Conservation (phyloP, 2,888 invertebrate species). For the Apeira syringaria region DNA sequence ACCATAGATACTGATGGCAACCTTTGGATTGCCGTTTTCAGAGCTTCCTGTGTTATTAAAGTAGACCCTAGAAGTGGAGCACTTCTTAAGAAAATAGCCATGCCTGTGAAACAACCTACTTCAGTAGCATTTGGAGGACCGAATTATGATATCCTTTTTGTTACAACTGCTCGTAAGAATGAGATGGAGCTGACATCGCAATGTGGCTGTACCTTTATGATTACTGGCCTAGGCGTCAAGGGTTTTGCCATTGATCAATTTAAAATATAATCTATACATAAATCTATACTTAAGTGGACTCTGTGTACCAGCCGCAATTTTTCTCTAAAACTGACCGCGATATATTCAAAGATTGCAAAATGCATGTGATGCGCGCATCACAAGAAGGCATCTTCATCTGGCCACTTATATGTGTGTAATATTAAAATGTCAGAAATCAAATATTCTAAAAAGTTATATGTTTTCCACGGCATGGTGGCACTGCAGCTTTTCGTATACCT, state of each 20-base stretch:
- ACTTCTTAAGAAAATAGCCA: slow-evolving; percentile 80
- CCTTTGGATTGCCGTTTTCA: slow-evolving; percentile 19
- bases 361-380: too few species aligned
- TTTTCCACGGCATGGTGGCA: too few species aligned
- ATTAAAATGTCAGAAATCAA: too few species aligned
- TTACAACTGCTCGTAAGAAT: slow-evolving; percentile 81
- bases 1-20: slow-evolving; percentile 90
- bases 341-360: too few species aligned
- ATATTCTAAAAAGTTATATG: too few species aligned
- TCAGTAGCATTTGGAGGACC: slow-evolving; percentile 89
- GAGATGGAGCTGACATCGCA: slow-evolving; percentile 73
- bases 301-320: too few species aligned
- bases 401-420: too few species aligned
- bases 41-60: slow-evolving; percentile 82
- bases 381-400: too few species aligned
- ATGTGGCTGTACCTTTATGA: slow-evolving; percentile 84
- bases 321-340: too few species aligned
- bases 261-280: slow-evolving; percentile 26
- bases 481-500: too few species aligned
- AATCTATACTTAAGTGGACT: too few species aligned
- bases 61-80: slow-evolving; percentile 81
- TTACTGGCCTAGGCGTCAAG: slow-evolving; percentile 84
- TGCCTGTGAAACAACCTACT: slow-evolving; percentile 86
- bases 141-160: slow-evolving; percentile 86
- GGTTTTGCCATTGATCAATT: slow-evolving; percentile 68